Conservation (phyloP, 2,797 vertebrate species). For the Tragopan temminckii region DNA sequence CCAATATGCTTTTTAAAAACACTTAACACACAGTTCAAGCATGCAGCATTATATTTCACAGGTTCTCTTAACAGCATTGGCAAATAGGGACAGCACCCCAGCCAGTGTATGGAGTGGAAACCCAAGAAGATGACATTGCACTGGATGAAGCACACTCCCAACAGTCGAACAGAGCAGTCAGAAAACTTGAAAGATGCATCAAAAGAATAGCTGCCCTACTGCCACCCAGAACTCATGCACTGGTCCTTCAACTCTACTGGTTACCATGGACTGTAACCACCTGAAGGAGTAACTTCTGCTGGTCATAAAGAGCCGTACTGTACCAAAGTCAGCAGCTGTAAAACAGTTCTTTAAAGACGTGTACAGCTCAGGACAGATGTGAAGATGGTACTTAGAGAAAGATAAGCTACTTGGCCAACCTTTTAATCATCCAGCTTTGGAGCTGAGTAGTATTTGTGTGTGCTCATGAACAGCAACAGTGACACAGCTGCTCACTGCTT, state of each 20-base stretch:
- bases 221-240: background rate
- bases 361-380: background rate
- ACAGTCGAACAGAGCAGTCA: background rate
- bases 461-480: background rate
- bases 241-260: background rate
- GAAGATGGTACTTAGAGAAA: rapidly evolving
- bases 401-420: background rate
- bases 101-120: rapidly evolving
- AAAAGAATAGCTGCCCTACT: background rate
- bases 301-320: background rate
- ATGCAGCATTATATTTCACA: background rate
- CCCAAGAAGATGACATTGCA: background rate
- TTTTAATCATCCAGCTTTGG: background rate
- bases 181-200: background rate
- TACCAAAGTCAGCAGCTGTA: background rate
- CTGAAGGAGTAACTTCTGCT: background rate
- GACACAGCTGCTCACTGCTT: background rate
- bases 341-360: background rate
- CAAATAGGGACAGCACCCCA: background rate
- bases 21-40: background rate
- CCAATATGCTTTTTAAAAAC: rapidly evolving
- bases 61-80: background rate
- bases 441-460: background rate
- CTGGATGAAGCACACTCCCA: background rate
- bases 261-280: background rate